These are phyloP conservation scores for Pristionchus exspectatus DNA, from an alignment of 2,888 invertebrate genomes.

Conservation along the genomic window DNA sequence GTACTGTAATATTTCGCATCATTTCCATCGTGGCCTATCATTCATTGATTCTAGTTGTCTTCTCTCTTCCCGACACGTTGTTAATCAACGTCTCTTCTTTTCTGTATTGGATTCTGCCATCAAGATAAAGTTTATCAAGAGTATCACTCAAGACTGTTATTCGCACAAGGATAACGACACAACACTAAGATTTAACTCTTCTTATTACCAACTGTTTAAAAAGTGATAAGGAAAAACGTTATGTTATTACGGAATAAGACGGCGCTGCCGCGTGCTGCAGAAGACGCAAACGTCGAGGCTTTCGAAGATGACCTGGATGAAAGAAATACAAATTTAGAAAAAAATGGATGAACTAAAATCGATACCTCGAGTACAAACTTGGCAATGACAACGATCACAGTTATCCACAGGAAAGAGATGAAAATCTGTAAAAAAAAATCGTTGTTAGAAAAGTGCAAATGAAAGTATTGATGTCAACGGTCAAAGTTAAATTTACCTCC, in stretches of 20 bases:
- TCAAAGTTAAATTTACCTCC: background rate
- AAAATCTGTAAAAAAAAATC: background rate
- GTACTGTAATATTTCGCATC: no score
- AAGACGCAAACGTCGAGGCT: background rate
- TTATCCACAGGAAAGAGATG: background rate
- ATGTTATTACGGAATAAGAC: background rate
- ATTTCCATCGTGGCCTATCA: no score
- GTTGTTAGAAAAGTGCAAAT: background rate
- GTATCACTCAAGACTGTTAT: no score
- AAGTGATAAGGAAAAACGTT: no score
- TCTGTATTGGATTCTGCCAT: no score
- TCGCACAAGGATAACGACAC: no score
- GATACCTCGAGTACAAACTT: conserved; percentile 1
- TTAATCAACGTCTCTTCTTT: no score
- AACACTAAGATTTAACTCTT: no score
- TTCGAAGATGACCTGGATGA: background rate
- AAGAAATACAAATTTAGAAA: background rate
- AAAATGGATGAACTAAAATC: background rate
- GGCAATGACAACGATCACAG: background rate
- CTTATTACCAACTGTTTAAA: no score
- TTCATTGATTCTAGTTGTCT: no score
- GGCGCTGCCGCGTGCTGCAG: background rate
- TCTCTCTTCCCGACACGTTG: no score
- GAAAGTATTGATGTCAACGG: background rate
- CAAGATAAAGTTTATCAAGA: no score